Evolutionary conservation across 2,113 vertebrate genomes (phyloP).

Genomic region (Taurulus bubalis): DNA sequence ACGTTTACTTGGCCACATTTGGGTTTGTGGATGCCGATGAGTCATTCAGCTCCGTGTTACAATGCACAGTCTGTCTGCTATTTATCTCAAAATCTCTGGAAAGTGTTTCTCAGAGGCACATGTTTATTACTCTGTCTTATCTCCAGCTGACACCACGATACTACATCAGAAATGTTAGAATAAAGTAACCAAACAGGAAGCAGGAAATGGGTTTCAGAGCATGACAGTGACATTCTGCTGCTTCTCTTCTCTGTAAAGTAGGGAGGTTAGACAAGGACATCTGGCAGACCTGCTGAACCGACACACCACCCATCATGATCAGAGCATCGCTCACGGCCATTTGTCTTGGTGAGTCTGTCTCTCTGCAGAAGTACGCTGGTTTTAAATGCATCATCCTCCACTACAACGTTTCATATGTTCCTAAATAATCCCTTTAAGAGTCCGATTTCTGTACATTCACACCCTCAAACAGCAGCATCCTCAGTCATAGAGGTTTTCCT

Average conservation of each 20-base stretch:
- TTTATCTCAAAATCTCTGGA: constrained; percentile 39
- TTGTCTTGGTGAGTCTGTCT: constrained; percentile 69
- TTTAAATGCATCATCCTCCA: constrained; percentile 13
- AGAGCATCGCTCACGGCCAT: constrained; percentile 64
- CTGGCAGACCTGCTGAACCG: constrained; percentile 54
- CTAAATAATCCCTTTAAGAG: constrained; percentile 9
- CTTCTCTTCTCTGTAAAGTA: constrained; percentile 34
- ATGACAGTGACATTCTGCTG: constrained; percentile 33
- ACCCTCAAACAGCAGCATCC: constrained; percentile 12
- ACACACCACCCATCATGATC: constrained; percentile 69
- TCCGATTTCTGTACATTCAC: constrained; percentile 12
- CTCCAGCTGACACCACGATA: constrained; percentile 20
- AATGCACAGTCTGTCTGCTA: constrained; percentile 5
- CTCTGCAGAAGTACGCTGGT: background rate
- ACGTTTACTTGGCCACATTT: constrained; percentile 9
- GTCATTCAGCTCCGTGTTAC: constrained; percentile 4
- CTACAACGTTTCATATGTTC: background rate
- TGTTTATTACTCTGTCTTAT: constrained; percentile 37
- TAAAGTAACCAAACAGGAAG: constrained; percentile 5
- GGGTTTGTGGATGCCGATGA: background rate
- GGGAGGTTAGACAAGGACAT: constrained; percentile 50
- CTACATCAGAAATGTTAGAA: constrained; percentile 2
- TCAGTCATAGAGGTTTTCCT: constrained; percentile 3
- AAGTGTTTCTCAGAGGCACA: constrained; percentile 19
- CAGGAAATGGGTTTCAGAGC: constrained; percentile 20